Conservation (phyloP, 2,113 vertebrate genomes). For the Regulus satrapa region DNA sequence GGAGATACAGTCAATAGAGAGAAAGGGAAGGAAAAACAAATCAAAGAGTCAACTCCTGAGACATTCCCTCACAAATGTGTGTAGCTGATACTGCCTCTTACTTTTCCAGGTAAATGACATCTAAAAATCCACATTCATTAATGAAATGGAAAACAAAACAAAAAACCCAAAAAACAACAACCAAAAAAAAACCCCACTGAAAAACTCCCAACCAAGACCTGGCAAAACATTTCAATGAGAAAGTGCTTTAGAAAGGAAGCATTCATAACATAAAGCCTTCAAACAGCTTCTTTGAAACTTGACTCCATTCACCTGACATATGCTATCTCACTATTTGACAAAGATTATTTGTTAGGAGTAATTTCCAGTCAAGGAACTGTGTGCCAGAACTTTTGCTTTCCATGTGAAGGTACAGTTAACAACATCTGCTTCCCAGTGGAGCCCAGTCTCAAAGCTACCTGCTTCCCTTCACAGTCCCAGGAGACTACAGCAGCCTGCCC, state of each 20-base stretch:
- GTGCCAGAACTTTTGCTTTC: background rate
- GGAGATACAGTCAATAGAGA: background rate
- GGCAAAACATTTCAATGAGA: background rate
- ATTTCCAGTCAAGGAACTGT: background rate
- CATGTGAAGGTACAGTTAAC: background rate
- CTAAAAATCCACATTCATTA: background rate
- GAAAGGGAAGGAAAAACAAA: background rate
- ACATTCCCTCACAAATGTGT: background rate
- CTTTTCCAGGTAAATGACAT: background rate
- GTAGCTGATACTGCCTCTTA: background rate
- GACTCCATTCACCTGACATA: background rate
- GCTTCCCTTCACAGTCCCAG: background rate
- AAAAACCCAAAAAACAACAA: too few species aligned
- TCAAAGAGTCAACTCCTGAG: background rate
- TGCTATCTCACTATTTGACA: slow-evolving; percentile 17
- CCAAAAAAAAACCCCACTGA: background rate
- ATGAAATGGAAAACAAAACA: background rate
- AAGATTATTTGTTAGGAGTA: slow-evolving; percentile 2
- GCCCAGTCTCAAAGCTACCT: background rate
- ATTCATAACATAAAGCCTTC: background rate
- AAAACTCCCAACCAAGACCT: background rate
- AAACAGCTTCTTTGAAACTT: slow-evolving; percentile 21
- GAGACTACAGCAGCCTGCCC: background rate
- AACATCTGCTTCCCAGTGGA: background rate
- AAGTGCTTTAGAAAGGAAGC: background rate